Evolutionary conservation across 1,140 invertebrate species (phyloP).

Genomic region (Apocrypta bakeri): DNA sequence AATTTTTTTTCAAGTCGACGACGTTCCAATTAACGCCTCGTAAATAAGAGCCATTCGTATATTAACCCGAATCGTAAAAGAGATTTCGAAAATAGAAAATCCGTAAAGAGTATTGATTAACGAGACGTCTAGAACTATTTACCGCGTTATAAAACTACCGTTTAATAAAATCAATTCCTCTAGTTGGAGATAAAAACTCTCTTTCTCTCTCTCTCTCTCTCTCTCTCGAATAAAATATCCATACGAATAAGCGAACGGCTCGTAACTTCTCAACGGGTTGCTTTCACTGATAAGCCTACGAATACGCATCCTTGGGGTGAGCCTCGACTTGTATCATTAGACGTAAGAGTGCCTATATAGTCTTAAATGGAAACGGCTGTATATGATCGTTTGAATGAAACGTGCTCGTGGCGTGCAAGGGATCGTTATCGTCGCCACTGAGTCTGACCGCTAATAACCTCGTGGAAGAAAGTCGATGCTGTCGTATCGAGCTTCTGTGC

Average conservation of each 20-base stretch:
- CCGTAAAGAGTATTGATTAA: neutral
- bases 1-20: neutral
- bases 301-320: neutral
- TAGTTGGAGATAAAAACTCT: neutral
- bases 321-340: too few species aligned
- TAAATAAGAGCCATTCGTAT: neutral
- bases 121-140: neutral
- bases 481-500: neutral
- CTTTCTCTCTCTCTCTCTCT: neutral
- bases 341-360: too few species aligned
- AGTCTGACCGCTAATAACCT: slow-evolving; percentile 27
- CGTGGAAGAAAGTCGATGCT: neutral
- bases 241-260: neutral
- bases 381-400: neutral
- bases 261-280: neutral
- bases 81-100: slow-evolving; percentile 2
- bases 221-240: neutral
- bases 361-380: neutral
- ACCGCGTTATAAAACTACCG: neutral
- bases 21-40: neutral
- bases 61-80: neutral
- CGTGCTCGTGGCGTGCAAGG: neutral
- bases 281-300: slow-evolving; percentile 12
- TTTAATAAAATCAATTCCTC: neutral
- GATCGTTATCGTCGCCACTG: slow-evolving; percentile 10